Percentiles rank a stretch among this genome's conserved stretches.
These are phyloP conservation scores for Archaeoteleia sp. DNA, from an alignment of 2,888 invertebrate genomes.

Conservation along the genomic window DNA sequence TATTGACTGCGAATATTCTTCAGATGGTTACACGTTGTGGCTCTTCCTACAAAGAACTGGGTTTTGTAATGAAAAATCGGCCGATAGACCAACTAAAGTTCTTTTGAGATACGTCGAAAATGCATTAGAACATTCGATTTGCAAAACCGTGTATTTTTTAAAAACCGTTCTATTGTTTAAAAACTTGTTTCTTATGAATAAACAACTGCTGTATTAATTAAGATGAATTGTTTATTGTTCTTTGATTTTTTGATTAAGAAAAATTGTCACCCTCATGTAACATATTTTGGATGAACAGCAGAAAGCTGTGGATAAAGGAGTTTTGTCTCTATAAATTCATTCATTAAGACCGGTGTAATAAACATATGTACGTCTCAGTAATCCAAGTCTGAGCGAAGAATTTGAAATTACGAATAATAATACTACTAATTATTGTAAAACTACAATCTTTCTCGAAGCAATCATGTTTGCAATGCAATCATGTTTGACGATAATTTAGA, in stretches of 20 bases:
- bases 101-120: conserved; percentile 1
- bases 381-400: too few relatives aligned
- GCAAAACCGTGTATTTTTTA: too few relatives aligned
- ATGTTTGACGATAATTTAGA: too few relatives aligned
- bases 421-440: too few relatives aligned
- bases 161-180: too few relatives aligned
- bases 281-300: conserved; percentile 9
- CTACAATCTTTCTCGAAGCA: too few relatives aligned
- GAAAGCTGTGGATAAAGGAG: conserved; percentile 5
- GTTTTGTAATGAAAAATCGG: not conserved
- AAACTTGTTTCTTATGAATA: too few relatives aligned
- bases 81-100: conserved; percentile 3
- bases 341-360: conserved; percentile 13
- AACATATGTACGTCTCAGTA: conserved; percentile 1
- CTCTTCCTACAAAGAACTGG: conserved; percentile 10
- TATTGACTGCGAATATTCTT: conserved; percentile 6
- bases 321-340: conserved; percentile 14
- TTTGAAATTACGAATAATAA: too few relatives aligned
- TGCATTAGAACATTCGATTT: too few relatives aligned
- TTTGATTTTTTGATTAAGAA: not conserved
- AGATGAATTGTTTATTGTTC: not conserved
- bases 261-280: not conserved
- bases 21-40: conserved; percentile 10
- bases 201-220: conserved; percentile 1
- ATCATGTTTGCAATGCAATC: too few relatives aligned